phyloP scores from a whole-genome alignment of 1,140 invertebrate species.

The Heliconius hermathena region DNA sequence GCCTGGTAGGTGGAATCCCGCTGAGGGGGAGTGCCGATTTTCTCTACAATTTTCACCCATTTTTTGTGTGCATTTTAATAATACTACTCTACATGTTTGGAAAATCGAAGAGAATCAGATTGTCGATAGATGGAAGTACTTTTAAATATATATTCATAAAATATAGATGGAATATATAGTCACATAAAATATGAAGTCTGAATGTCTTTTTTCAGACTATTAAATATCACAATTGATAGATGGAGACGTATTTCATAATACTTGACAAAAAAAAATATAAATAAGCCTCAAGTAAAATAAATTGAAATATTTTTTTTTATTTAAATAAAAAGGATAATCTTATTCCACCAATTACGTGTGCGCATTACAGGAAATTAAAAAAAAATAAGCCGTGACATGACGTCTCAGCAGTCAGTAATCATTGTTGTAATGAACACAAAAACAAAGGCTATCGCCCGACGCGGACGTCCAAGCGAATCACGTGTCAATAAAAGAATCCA shows the following conservation, averaged over 20 bases:
- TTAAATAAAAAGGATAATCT: background rate
- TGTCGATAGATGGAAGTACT: background rate
- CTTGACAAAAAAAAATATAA: no score
- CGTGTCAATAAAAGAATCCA: constrained; percentile 62
- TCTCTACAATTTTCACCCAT: constrained; percentile 63
- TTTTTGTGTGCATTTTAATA: constrained; percentile 64
- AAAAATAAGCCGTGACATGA: constrained; percentile 9
- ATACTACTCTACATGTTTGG: constrained; percentile 48
- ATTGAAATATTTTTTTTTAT: no score
- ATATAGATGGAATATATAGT: background rate
- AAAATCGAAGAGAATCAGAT: constrained; percentile 21
- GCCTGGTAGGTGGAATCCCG: constrained; percentile 71
- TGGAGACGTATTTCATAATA: no score
- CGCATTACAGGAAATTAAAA: background rate
- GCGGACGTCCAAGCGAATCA: constrained; percentile 46
- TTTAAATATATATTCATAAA: background rate
- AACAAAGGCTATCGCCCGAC: constrained; percentile 43
- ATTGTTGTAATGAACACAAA: constrained; percentile 47
- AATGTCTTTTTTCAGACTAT: no score
- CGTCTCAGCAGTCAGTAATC: constrained; percentile 24
- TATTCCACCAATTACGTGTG: background rate
- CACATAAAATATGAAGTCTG: background rate
- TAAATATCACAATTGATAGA: no score
- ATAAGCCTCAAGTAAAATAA: no score
- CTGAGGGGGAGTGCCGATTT: constrained; percentile 65